Base-by-base conservation (phyloP, 2,888 invertebrate species). In the Sabatieria punctata region DNA sequence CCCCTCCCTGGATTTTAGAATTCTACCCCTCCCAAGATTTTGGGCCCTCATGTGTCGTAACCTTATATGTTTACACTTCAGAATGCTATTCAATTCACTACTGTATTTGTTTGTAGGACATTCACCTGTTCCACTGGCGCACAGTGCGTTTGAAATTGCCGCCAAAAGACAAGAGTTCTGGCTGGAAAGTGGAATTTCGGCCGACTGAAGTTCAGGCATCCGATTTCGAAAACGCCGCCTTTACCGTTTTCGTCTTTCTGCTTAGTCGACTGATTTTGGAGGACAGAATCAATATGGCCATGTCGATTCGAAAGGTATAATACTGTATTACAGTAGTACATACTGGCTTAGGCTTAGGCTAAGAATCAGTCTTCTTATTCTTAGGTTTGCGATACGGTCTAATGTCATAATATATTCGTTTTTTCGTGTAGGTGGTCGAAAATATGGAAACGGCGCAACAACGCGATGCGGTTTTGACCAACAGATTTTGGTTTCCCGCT, bases 161-260 rank as follows among this genome's bases (percentile, higher is more conserved):
- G 13, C 91, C 93, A 38, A 85, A 88, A 0, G 64, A 67, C 2
- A 80, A 85, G 67, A 74, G 82, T 35, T 93, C 95, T 60, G 95
- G 95, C 24, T 95, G 95, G 93, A 77, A 95, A 55, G 93, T 95
- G 1, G 95, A 95, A 73, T 95, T 95, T 72, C 77, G 95, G 26
- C 93, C 95, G 36, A 91, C 91, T 68, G 89, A 89, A 71, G 51
- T 85, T 25, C 95, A 95, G 69, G 77, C 93, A 55, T 91, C 93
- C 0, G 93, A 95, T 72, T 93, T 93, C 71, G 93, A 95, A 72
- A 95, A 95, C 72, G 93, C 95, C 1, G 93, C 93, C 2, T 80
- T 85, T 59, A 88, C 88, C 15, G 88, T 88, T 65, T 95, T 95
- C 68, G 80, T 95, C 18, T 91, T 95, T 23, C 73, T 95, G 39